phyloP scores from a whole-genome alignment of 2,888 invertebrate species.

The Thymelicus sylvestris region DNA sequence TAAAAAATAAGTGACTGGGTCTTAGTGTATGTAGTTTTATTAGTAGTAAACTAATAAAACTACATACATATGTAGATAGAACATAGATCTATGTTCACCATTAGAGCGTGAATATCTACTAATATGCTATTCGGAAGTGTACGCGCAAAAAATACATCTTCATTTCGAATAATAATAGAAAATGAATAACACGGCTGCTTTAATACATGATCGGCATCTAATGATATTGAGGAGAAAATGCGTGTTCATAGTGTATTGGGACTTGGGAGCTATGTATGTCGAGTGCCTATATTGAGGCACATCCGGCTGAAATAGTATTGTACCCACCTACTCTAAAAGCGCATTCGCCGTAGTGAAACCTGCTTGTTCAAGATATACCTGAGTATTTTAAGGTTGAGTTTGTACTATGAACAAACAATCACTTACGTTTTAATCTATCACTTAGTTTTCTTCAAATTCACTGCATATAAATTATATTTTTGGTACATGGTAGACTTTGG shows the following conservation, averaged over 20 bases:
- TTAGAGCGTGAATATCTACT: conserved; percentile 61
- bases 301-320: conserved; percentile 38
- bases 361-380: too few relatives aligned
- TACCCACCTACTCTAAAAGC: too few relatives aligned
- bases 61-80: too few relatives aligned
- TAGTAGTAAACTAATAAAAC: conserved; percentile 62
- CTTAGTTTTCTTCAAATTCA: too few relatives aligned
- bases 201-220: conserved; percentile 61
- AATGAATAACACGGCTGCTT: conserved; percentile 70
- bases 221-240: conserved; percentile 62
- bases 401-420: too few relatives aligned
- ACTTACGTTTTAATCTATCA: too few relatives aligned
- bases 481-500: too few relatives aligned
- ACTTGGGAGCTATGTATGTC: conserved; percentile 22
- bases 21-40: too few relatives aligned
- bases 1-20: conserved; percentile 48
- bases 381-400: too few relatives aligned
- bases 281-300: conserved; percentile 34
- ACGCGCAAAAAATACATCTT: conserved; percentile 71
- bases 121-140: conserved; percentile 63
- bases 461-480: too few relatives aligned
- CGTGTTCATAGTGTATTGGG: conserved; percentile 33
- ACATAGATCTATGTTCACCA: conserved; percentile 54
- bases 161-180: conserved; percentile 72
- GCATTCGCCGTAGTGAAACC: too few relatives aligned